Base-by-base conservation (phyloP, 2,113 vertebrate species). In the Promerops cafer region DNA sequence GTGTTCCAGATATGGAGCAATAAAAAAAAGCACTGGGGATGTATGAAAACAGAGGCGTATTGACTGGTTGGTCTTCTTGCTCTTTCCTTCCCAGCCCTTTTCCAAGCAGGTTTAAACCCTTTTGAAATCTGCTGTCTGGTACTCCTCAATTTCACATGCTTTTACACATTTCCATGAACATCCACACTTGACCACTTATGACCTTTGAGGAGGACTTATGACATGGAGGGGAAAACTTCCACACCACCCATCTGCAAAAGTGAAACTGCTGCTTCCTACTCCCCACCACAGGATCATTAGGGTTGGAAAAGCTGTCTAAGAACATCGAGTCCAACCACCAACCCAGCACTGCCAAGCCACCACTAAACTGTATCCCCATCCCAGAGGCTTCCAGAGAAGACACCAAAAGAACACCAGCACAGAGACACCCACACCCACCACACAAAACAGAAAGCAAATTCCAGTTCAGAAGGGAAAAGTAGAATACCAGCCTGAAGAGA, bases 391-490 rank as follows among this genome's bases (percentile, higher is more conserved):
- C 27, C 11, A 39, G 39, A 65, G 50, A 68, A 44, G 31, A 27
- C 37, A 76, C 6, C 11, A 59, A 50, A 74, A 81, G 21, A 31
- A 71, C n/a, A 37, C 8, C 44, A 76, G 39, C 64, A 64, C 31
- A 11, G 16, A 87, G 45, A 78, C 27, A 50, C 13, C 7, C 5
- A 53, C 0, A 0, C 20, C 57, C 2, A 0, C 35, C 45, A n/a
- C 21, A 52, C 16, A 30, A 30, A 75, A 22, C 24, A 61, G 54
- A 61, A 11, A 80, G 61, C 20, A 82, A 63, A 68, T 64, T 39
- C 39, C 49, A 26, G 27, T 47, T 83, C 54, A 56, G 37, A 61
- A 56, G 11, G 10, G 40, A 66, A 64, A 60, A 47, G 11, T 1
- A 30, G 57, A 53, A 65, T 2, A 37, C 28, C 52, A 20, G 8